phyloP scores from a whole-genome alignment of 2,888 invertebrate species.

The Amiota mariae region DNA sequence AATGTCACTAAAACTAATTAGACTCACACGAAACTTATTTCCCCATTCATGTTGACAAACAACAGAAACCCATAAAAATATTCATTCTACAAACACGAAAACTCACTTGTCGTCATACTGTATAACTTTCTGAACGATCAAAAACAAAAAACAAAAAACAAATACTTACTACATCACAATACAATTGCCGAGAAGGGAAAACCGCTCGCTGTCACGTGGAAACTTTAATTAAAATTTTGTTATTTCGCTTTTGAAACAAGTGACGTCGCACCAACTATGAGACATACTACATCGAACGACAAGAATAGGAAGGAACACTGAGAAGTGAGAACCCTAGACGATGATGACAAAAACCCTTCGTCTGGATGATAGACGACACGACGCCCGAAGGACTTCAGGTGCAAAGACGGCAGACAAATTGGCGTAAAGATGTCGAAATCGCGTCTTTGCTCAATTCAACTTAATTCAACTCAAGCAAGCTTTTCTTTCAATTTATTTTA shows the following conservation, averaged over 20 bases:
- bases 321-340: no score
- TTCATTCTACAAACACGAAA: not conserved
- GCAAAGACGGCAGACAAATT: constrained; percentile 2
- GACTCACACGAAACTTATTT: not conserved
- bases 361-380: no score
- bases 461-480: not conserved
- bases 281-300: not conserved
- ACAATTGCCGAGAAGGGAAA: not conserved
- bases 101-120: not conserved
- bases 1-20: constrained; percentile 19
- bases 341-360: no score
- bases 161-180: not conserved
- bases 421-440: not conserved
- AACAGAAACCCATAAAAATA: not conserved
- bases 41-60: constrained; percentile 3
- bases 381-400: not conserved
- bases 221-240: constrained; percentile 24
- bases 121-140: not conserved
- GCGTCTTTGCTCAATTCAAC: not conserved
- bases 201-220: constrained; percentile 16
- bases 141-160: not conserved
- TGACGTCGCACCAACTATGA: not conserved
- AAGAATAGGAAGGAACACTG: no score
- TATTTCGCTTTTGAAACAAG: not conserved
- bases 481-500: constrained; percentile 13